phyloP scores from a whole-genome alignment of 37 sponge, comb jelly and placozoan genomes.

The Ephydatia muelleri region DNA sequence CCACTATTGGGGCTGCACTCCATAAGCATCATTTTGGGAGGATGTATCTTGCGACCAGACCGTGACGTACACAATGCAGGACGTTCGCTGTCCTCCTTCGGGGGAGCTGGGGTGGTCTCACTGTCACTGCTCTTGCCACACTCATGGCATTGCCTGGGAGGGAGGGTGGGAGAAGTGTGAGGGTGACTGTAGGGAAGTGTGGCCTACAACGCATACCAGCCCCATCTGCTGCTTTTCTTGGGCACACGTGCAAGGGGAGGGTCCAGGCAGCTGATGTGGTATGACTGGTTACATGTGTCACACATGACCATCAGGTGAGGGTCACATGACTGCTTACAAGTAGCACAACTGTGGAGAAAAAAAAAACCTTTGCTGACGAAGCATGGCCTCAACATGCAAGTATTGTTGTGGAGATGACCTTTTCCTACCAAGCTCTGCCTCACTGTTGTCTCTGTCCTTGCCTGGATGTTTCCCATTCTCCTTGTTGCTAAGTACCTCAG shows the following conservation, averaged over 20 bases:
- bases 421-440: not conserved
- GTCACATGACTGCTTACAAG: slow-evolving; percentile 50
- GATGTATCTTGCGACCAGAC: slow-evolving; percentile 47
- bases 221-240: slow-evolving; percentile 73
- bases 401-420: not conserved
- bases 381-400: not conserved
- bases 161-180: not conserved
- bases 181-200: not conserved
- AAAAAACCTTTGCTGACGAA: not conserved
- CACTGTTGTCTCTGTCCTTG: not conserved
- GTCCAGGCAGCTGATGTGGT: slow-evolving; percentile 85
- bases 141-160: slow-evolving; percentile 66
- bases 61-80: slow-evolving; percentile 24
- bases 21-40: slow-evolving; percentile 15
- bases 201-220: slow-evolving; percentile 55
- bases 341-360: slow-evolving; percentile 36
- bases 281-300: slow-evolving; percentile 70
- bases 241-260: slow-evolving; percentile 83
- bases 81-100: slow-evolving; percentile 12
- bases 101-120: slow-evolving; percentile 41
- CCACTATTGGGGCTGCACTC: not conserved
- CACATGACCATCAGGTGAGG: slow-evolving; percentile 72
- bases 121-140: slow-evolving; percentile 64
- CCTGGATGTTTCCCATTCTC: not conserved
- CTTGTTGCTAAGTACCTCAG: not conserved